Conservation (phyloP, 2,888 invertebrate species). For the Orthonychiurus folsomi region DNA sequence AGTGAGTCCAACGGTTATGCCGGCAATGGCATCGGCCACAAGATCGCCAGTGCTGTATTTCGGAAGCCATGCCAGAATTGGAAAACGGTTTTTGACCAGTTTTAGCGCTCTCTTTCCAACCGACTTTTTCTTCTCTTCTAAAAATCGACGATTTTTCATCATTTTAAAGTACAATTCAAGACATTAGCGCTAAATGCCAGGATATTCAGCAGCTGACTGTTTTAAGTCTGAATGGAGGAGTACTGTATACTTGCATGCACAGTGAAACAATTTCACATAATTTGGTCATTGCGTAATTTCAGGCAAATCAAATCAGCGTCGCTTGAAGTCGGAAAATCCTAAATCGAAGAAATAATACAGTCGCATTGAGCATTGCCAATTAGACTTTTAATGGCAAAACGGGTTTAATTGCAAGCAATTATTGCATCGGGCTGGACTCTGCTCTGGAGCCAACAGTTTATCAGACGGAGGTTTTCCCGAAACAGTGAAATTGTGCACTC, state of each 20-base stretch:
- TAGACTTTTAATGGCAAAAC: too few species aligned
- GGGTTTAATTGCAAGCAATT: too few species aligned
- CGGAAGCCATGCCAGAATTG: conserved; percentile 68
- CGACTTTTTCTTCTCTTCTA: neutral
- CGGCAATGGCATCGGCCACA: conserved; percentile 79
- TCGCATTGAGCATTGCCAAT: too few species aligned
- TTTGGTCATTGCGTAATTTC: neutral
- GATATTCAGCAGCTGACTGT: neutral
- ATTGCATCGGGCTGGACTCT: too few species aligned
- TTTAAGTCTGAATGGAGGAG: neutral
- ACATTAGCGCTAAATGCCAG: neutral
- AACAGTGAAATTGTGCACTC: too few species aligned
- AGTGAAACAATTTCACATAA: neutral
- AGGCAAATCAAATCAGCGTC: neutral
- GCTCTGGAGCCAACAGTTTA: too few species aligned
- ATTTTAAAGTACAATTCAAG: neutral
- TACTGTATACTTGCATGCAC: neutral
- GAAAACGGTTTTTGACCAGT: conserved; percentile 62
- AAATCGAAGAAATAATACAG: too few species aligned
- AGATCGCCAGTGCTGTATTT: conserved; percentile 63
- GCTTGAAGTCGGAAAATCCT: neutral
- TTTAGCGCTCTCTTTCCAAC: conserved; percentile 44
- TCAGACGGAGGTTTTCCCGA: too few species aligned
- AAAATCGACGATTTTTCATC: neutral
- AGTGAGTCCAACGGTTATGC: conserved; percentile 61